A percentile compares a stretch with the other conserved stretches of the same genome.
These are phyloP conservation scores for Liasis olivaceus DNA, from an alignment of 2,797 vertebrate species.

Conservation along the genomic window DNA sequence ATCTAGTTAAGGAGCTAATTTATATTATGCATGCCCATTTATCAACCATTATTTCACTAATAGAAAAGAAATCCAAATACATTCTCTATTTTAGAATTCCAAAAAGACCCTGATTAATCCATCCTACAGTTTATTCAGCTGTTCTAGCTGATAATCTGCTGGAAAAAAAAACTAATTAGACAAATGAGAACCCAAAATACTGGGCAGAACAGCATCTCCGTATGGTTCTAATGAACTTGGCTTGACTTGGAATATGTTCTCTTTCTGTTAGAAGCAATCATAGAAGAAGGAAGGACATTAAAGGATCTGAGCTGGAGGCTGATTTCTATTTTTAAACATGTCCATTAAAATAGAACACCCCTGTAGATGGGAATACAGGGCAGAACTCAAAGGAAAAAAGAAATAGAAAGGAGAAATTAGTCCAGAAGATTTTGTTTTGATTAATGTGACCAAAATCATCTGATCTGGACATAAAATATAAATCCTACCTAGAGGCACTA, in stretches of 20 bases:
- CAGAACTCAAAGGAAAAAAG: background rate
- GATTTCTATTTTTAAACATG: background rate
- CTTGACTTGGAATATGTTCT: slow-evolving; percentile 60
- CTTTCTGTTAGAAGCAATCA: slow-evolving; percentile 30
- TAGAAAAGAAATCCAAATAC: slow-evolving; percentile 65
- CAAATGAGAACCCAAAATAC: slow-evolving; percentile 68
- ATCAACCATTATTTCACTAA: slow-evolving; percentile 64
- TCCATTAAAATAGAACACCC: background rate
- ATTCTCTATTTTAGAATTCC: slow-evolving; percentile 61
- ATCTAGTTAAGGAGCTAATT: slow-evolving; percentile 67
- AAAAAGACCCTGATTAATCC: slow-evolving; percentile 68
- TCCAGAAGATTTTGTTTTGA: background rate
- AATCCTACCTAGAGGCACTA: background rate
- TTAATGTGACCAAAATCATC: background rate
- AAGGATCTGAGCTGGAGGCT: background rate
- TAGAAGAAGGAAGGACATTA: slow-evolving; percentile 16
- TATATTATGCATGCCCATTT: slow-evolving; percentile 62
- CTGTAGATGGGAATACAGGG: background rate
- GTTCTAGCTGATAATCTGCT: slow-evolving; percentile 61
- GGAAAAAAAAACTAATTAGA: slow-evolving; percentile 62
- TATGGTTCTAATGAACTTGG: slow-evolving; percentile 57
- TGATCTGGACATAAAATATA: background rate
- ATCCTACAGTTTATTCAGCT: slow-evolving; percentile 67
- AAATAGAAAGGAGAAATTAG: background rate
- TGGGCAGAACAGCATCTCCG: slow-evolving; percentile 59